phyloP scores from a whole-genome alignment of 2,113 vertebrate species.

The Elaphurus davidianus region DNA sequence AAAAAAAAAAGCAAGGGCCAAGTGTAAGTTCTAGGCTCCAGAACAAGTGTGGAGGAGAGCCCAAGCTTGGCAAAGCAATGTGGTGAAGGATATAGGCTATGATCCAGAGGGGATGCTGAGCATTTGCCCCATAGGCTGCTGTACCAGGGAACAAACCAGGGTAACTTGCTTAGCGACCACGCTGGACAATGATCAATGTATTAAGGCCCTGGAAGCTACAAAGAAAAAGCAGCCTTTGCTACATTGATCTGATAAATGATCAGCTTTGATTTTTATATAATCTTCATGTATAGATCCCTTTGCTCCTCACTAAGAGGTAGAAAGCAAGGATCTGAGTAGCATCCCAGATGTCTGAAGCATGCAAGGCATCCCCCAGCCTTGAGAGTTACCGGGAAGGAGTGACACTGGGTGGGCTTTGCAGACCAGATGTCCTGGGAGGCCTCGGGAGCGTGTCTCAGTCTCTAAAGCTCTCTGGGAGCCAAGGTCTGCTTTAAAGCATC shows the following conservation, averaged over 20 bases:
- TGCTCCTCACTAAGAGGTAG: not conserved
- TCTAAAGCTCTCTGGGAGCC: constrained; percentile 27
- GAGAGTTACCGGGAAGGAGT: not conserved
- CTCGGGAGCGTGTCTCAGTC: not conserved
- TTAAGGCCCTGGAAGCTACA: not conserved
- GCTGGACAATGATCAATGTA: not conserved
- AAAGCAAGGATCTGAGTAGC: constrained; percentile 45
- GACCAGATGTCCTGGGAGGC: constrained; percentile 60
- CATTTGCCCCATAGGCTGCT: not conserved
- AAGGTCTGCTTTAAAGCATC: constrained; percentile 48
- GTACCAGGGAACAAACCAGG: not conserved
- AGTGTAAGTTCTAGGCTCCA: not conserved
- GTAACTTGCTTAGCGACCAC: not conserved
- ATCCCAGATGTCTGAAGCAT: constrained; percentile 57
- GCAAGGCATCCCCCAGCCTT: not conserved
- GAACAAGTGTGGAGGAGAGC: not conserved
- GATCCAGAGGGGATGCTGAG: not conserved
- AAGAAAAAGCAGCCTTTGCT: not conserved
- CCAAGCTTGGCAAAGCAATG: not conserved
- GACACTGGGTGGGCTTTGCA: not conserved
- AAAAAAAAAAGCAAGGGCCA: not conserved
- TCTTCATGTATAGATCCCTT: not conserved
- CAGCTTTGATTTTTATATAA: constrained; percentile 24
- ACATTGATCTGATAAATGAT: not conserved
- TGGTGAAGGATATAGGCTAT: too few relatives aligned